These are phyloP conservation scores for Halictus quadricinctus DNA, from an alignment of 2,888 invertebrate species.

Conservation along the genomic window DNA sequence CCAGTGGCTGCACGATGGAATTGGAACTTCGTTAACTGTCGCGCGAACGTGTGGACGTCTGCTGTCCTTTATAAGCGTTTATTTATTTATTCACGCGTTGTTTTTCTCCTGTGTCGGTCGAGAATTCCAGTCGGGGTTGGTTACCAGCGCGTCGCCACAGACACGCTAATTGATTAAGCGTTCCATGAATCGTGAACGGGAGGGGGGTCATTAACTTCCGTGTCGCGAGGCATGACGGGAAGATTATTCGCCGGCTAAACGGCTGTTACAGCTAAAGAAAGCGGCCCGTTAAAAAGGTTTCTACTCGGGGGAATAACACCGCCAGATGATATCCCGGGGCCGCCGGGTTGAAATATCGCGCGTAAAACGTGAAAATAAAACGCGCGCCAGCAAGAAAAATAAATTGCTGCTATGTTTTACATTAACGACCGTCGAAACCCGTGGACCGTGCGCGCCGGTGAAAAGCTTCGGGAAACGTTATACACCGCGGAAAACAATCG, in stretches of 20 bases:
- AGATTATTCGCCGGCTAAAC: background rate
- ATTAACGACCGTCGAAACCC: background rate
- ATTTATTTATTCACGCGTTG: background rate
- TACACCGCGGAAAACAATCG: background rate
- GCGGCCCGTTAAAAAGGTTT: constrained; percentile 1
- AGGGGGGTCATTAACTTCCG: background rate
- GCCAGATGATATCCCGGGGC: background rate
- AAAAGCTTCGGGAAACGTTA: background rate
- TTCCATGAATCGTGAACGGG: background rate
- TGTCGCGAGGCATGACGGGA: background rate
- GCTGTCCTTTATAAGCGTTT: background rate
- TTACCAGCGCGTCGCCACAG: background rate
- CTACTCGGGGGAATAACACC: background rate
- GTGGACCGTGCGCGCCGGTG: background rate
- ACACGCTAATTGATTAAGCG: constrained; percentile 10
- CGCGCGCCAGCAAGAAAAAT: background rate
- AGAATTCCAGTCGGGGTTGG: background rate
- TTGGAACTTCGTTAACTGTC: constrained; percentile 37
- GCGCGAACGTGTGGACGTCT: background rate
- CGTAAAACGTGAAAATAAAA: constrained; percentile 6
- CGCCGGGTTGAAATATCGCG: constrained; percentile 4
- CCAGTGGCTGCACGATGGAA: background rate
- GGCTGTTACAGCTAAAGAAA: constrained; percentile 13
- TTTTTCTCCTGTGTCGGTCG: background rate
- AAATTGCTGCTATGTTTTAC: background rate